Percentiles rank a stretch among this genome's conserved stretches.
These are phyloP conservation scores for Dryobotodes eremita DNA, from an alignment of 2,888 invertebrate species.

Conservation along the genomic window DNA sequence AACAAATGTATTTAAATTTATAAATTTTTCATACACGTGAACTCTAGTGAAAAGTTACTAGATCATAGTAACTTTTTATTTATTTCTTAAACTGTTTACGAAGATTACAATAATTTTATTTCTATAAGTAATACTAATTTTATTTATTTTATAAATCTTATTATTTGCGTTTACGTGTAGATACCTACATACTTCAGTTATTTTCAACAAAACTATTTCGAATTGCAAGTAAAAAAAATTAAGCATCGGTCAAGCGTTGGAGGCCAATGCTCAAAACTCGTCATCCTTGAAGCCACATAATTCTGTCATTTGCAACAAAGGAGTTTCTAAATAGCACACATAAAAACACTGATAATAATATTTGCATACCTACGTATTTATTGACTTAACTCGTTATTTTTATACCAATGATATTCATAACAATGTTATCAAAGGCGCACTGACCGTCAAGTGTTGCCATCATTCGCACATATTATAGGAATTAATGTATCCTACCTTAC, in stretches of 20 bases:
- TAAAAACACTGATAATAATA: constrained; percentile 36
- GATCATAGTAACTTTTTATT: too few species aligned
- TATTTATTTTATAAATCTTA: not conserved
- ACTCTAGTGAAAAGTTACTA: not conserved
- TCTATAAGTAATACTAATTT: not conserved
- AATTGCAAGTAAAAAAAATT: not conserved
- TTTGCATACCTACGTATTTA: constrained; percentile 38
- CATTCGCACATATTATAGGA: not conserved
- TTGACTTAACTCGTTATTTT: constrained; percentile 48
- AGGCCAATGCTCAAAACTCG: constrained; percentile 22
- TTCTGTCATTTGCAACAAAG: constrained; percentile 31
- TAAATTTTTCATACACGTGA: not conserved
- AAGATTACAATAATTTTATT: not conserved
- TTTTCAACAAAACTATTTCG: not conserved
- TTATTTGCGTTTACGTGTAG: too few species aligned
- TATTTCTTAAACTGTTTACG: not conserved
- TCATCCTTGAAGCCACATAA: constrained; percentile 44
- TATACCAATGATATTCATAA: constrained; percentile 41
- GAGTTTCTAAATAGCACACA: constrained; percentile 29
- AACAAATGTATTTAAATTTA: not conserved
- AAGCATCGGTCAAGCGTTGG: constrained; percentile 7
- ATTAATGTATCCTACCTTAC: not conserved
- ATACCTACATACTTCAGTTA: not conserved
- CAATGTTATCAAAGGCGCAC: constrained; percentile 45
- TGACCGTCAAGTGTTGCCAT: constrained; percentile 7